These are phyloP conservation scores for Coregonus clupeaformis DNA, from an alignment of 2,113 vertebrate genomes.

Conservation along the genomic window DNA sequence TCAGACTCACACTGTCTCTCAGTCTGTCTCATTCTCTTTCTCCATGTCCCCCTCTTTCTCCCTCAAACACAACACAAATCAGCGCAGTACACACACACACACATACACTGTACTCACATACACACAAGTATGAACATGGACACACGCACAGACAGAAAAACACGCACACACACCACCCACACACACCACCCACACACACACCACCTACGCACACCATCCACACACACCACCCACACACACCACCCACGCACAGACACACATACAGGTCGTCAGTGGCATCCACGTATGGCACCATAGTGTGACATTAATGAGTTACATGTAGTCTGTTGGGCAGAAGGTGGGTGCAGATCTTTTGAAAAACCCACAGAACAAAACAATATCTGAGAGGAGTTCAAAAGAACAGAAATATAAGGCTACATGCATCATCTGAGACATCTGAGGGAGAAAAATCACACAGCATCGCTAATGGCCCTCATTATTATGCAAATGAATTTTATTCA, in stretches of 20 bases:
- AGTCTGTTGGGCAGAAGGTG: neutral
- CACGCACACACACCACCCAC: neutral
- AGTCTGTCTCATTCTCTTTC: slow-evolving; percentile 44
- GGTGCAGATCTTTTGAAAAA: slow-evolving; percentile 30
- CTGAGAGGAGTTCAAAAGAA: slow-evolving; percentile 61
- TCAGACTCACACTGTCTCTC: slow-evolving; percentile 55
- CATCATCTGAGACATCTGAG: slow-evolving; percentile 62
- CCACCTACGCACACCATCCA: no score
- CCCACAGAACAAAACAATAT: slow-evolving; percentile 21
- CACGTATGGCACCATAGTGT: neutral
- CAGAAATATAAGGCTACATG: slow-evolving; percentile 53
- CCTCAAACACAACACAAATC: slow-evolving; percentile 19
- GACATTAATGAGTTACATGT: slow-evolving; percentile 33
- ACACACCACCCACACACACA: neutral
- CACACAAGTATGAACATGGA: slow-evolving; percentile 16
- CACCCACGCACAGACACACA: neutral
- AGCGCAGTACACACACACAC: slow-evolving; percentile 19
- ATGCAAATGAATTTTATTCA: slow-evolving; percentile 72
- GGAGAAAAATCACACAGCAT: slow-evolving; percentile 63
- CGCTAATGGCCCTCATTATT: slow-evolving; percentile 71
- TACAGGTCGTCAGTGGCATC: neutral
- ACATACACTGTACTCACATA: neutral
- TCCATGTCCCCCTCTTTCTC: slow-evolving; percentile 22
- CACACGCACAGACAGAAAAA: neutral
- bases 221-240: no score